A percentile compares a stretch with the other conserved stretches of the same genome.
Evolutionary conservation across 2,888 invertebrate genomes (phyloP).

Genomic region (Bellardia pandia): DNA sequence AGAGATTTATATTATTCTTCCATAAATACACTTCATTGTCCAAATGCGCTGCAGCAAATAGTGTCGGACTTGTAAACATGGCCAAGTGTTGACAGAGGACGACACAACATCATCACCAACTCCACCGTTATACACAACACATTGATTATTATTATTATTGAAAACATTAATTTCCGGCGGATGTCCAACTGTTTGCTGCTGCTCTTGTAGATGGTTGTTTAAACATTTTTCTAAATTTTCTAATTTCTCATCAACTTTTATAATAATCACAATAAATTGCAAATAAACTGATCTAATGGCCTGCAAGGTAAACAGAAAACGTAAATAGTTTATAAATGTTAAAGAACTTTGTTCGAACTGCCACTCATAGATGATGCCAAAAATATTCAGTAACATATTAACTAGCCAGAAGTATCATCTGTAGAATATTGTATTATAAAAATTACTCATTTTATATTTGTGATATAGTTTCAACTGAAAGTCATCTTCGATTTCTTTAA

Average conservation of each 20-base stretch:
- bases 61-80: neutral
- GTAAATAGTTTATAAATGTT: neutral
- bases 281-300: slow-evolving; percentile 76
- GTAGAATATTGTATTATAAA: neutral
- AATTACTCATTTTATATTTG: neutral
- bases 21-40: slow-evolving; percentile 59
- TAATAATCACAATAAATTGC: slow-evolving; percentile 75
- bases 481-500: slow-evolving; percentile 61
- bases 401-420: slow-evolving; percentile 44
- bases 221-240: slow-evolving; percentile 36
- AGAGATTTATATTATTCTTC: slow-evolving; percentile 28
- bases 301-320: slow-evolving; percentile 68
- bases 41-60: slow-evolving; percentile 55
- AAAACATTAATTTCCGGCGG: slow-evolving; percentile 39
- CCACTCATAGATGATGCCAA: neutral
- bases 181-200: slow-evolving; percentile 37
- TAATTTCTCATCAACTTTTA: slow-evolving; percentile 75
- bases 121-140: neutral
- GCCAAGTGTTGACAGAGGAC: neutral
- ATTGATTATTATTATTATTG: slow-evolving; percentile 18
- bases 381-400: neutral
- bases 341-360: neutral
- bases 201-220: slow-evolving; percentile 25
- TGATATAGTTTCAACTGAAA: slow-evolving; percentile 61
- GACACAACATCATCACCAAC: neutral